Evolutionary conservation across 1,140 invertebrate species (phyloP), one percentile per base, ranked within the genome.

Genomic region (Drosophila hydei): DNA sequence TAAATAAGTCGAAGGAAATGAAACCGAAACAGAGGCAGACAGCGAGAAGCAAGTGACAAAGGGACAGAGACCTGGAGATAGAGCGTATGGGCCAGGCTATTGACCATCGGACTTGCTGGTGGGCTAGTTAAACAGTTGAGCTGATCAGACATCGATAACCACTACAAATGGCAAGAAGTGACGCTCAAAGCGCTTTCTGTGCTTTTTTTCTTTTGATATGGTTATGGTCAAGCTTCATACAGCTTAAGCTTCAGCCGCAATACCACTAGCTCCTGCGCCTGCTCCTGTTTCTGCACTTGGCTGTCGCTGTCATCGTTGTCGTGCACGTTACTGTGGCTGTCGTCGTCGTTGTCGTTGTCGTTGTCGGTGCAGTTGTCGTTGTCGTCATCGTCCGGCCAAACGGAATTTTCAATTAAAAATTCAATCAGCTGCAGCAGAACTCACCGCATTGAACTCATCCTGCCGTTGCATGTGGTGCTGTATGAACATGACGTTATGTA

Each of bases 401-500:
- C 72, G 84, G 83, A 88, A 87, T 88, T 83, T 87, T 70, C 84
- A 87, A 87, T 87, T 87, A 87, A 87, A 87, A 87, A 78, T 87
- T 89, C 83, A 88, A 87, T 87, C 83, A 87, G 78, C 65, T 70
- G 67, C 60, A 19, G 58, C n/a, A 52, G 25, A 3, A 85, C 85
- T 90, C 93, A 98, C 97, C 92, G 97, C 96, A 92, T 98, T 97
- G 91, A 97, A 98, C 91, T 97, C 96, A 91, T 98, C 97, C 87
- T 97, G 96, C 11, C 97, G 94, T 79, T 97, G 96, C 93, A 98
- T 97, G 79, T 98, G 97, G 90, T 98, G 96, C 77, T 98, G 97
- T 73, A 98, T 98, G 89, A 98, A 99, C 94, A 97, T 97, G 23
- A 98, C 96, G 91, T 98, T 98, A 81, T 98, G 96, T 68, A 99